Base-by-base conservation (phyloP, 2,888 invertebrate species). In the Netelia virgata region DNA sequence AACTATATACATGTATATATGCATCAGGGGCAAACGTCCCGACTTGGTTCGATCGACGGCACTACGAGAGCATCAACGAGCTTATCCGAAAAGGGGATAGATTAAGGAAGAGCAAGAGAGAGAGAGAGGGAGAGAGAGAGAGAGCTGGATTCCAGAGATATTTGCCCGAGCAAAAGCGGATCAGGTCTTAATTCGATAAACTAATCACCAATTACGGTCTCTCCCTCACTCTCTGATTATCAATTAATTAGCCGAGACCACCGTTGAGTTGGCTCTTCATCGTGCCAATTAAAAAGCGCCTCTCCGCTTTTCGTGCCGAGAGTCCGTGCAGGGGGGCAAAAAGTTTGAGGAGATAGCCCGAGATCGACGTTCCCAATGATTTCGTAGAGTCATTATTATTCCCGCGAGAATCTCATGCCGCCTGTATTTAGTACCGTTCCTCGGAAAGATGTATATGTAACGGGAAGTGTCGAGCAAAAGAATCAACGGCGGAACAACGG, bases 131-230 rank as follows among this genome's bases (percentile, higher is more conserved):
- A 36, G 50, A 23, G 55, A 77, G 10, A 55, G 28, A 23, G 41
- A 64, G n/a, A 18, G 10, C 23, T 36, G 68, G 61, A 55, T 61
- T 10, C 47, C 36, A 59, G 63, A 73, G 63, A 74, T 20, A 70
- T 79, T 79, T 20, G 69, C 47, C 20, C 55, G 50, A 77, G 79
- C 82, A 70, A 82, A 82, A 82, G 79, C 78, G 85, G 84, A 84
- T 87, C 86, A 79, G 82, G 66, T 68, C 79, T 82, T 78, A 87
- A 87, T 85, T 76, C 84, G 86, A 87, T 88, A 79, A 87, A 83
- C 83, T 85, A 86, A 87, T 88, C 84, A 86, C 80, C 86, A 84
- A 87, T 86, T 84, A 84, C 74, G 68, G 50, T 68, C 47, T 18
- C 23, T 66, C 64, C 41, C 73, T 61, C 69, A 18, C 61, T 50